Percentiles rank a stretch among this genome's conserved stretches.
Evolutionary conservation across 2,888 invertebrate species (phyloP).

Genomic region (Peribatodes rhomboidaria): DNA sequence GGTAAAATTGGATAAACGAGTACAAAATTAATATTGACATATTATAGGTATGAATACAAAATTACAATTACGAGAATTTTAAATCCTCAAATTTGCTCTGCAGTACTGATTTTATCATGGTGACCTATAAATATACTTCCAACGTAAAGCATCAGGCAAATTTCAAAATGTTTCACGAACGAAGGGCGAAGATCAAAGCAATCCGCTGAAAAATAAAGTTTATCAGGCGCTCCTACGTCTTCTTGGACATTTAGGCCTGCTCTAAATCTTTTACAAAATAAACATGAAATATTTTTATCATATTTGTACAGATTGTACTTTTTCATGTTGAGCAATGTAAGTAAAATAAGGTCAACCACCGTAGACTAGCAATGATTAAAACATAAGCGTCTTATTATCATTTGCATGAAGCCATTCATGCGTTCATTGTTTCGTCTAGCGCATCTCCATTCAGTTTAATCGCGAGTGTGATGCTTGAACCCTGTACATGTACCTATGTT

Average conservation of each 20-base stretch:
- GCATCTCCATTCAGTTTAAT: constrained; percentile 27
- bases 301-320: constrained; percentile 14
- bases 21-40: too few relatives aligned
- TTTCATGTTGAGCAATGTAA: constrained; percentile 5
- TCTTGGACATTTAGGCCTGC: background rate
- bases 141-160: background rate
- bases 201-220: constrained; percentile 57
- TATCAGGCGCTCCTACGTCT: constrained; percentile 2
- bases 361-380: constrained; percentile 26
- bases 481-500: background rate
- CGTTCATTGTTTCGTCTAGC: constrained; percentile 33
- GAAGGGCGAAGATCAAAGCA: constrained; percentile 71
- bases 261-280: constrained; percentile 1
- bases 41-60: too few relatives aligned
- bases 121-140: background rate
- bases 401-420: constrained; percentile 36
- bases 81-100: too few relatives aligned
- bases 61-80: too few relatives aligned
- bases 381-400: constrained; percentile 33
- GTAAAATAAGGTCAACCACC: constrained; percentile 26
- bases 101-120: background rate
- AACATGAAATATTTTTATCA: background rate
- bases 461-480: constrained; percentile 12
- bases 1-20: too few relatives aligned
- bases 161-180: background rate